A percentile compares a stretch with the other conserved stretches of the same genome.
Conservation (phyloP, 2,113 vertebrate genomes). For the Edolisoma coerulescens region DNA sequence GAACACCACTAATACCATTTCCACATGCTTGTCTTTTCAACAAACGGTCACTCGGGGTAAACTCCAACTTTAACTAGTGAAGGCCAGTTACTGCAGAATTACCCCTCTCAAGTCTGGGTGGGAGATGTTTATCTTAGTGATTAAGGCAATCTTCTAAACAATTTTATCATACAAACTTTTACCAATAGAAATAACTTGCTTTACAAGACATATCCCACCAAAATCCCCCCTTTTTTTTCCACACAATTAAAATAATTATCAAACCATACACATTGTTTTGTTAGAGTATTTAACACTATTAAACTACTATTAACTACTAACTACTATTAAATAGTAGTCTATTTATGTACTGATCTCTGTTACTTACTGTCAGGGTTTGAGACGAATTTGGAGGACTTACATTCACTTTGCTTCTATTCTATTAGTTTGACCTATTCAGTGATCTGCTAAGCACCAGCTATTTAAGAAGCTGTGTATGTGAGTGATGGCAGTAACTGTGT, state of each 20-base stretch:
- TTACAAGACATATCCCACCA: neutral
- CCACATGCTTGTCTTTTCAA: neutral
- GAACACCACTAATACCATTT: neutral
- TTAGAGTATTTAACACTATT: too few relatives aligned
- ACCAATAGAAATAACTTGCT: neutral
- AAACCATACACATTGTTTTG: neutral
- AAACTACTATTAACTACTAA: too few relatives aligned
- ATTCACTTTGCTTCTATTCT: neutral
- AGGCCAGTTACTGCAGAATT: neutral
- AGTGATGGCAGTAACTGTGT: neutral
- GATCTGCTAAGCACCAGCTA: neutral
- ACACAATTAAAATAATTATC: neutral
- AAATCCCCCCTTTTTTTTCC: neutral
- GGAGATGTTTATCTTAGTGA: neutral
- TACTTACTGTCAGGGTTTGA: too few relatives aligned
- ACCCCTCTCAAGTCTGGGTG: neutral
- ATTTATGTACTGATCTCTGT: neutral
- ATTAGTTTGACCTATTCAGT: neutral
- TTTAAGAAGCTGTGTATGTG: neutral
- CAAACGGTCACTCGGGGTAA: neutral
- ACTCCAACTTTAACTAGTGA: neutral
- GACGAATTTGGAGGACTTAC: too few relatives aligned
- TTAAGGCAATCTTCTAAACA: neutral
- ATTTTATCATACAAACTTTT: neutral
- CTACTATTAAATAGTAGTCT: too few relatives aligned